Base-by-base conservation (phyloP, 2,888 invertebrate genomes). In the Polylopha cassiicola region DNA sequence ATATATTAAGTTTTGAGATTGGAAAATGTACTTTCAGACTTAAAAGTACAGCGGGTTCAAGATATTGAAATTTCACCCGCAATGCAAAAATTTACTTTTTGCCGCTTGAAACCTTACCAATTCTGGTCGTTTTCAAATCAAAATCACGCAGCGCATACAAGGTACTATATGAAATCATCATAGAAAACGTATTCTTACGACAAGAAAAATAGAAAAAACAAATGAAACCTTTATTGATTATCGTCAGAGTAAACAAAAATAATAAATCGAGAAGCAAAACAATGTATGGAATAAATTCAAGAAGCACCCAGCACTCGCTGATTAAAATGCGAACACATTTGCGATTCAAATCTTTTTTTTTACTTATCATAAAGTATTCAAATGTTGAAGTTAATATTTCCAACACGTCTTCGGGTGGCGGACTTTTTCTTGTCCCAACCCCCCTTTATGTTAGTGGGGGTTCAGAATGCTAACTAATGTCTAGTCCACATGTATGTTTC, bases 361-460 rank as follows among this genome's bases (percentile, higher is more conserved):
- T 78, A 76, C 81, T 73, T 79, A 79, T 80, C 82, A 79, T 81
- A 80, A 82, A 80, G 75, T 75, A 81, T 81, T 82, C 78, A 81
- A 82, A 82, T 78, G 72, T 56, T 61, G 62, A 61, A 68, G 75
- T 80, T 80, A 76, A 81, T 80, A 81, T 81, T 80, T 76, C 71
- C 72, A 73, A 75, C 80, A 76, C 79, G 80, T 80, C 62, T 61
- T 56, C 54, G 58, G 58, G 57, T 55, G 64, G 55, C 56, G 61
- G 59, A 58, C 51, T 52, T 48, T 54, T 54, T 56, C 57, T 58
- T 44, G 41, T 51, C 46, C 9, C 14, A 31, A 41, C 26, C 37
- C 28, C 34, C 26, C 13, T 30, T 34, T 21, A 8, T 13, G 13
- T 8, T 17, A 11, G 15, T 7, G 31, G 46, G 50, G 54, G 24